Percentiles rank a stretch among this genome's conserved stretches.
Conservation (phyloP, 2,113 vertebrate species). For the Penelope pileata region DNA sequence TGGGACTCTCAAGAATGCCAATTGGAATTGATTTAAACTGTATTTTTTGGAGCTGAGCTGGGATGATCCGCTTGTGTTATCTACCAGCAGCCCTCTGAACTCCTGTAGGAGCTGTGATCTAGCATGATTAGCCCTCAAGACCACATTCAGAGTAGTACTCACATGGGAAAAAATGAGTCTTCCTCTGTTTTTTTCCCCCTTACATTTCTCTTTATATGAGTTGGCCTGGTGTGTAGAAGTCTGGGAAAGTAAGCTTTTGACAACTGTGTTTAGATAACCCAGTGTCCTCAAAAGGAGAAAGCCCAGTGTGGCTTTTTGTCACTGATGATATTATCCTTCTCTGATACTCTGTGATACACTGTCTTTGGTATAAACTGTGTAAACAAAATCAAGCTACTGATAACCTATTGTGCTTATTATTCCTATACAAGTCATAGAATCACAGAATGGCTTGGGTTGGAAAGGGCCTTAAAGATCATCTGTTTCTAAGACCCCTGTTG, state of each 20-base stretch:
- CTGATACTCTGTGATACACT: not conserved
- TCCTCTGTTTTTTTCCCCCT: not conserved
- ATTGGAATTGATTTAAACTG: not conserved
- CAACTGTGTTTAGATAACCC: not conserved
- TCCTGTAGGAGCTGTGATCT: not conserved
- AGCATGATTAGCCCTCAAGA: not conserved
- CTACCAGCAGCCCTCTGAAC: not conserved
- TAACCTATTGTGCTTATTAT: not conserved
- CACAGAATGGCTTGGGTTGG: too few species aligned
- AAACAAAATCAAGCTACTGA: conserved; percentile 4
- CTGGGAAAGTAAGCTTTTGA: not conserved
- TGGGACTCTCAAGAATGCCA: not conserved
- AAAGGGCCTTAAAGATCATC: too few species aligned
- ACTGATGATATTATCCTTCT: not conserved
- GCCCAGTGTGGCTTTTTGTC: not conserved
- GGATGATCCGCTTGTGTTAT: not conserved
- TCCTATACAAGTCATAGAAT: not conserved
- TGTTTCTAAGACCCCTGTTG: too few species aligned
- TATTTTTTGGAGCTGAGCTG: not conserved
- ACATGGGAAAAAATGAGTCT: not conserved
- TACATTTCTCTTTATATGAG: not conserved
- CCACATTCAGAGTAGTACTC: not conserved
- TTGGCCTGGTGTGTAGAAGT: not conserved
- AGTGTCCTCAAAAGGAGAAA: not conserved
- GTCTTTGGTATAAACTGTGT: not conserved